These are phyloP conservation scores for Drosophila monieri DNA, from an alignment of 2,888 invertebrate genomes.

Conservation along the genomic window DNA sequence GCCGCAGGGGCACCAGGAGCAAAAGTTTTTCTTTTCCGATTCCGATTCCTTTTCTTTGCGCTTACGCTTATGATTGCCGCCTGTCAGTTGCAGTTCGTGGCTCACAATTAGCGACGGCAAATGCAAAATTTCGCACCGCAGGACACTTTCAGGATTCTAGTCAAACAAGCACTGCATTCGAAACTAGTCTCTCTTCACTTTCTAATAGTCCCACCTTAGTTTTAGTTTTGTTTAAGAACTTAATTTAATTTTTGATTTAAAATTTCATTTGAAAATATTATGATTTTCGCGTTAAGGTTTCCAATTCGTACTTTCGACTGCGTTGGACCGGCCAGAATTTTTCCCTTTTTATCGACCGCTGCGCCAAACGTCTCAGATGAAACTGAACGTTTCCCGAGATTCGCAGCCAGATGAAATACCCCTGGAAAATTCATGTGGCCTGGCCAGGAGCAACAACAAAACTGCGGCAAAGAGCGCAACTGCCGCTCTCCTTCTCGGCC, in stretches of 20 bases:
- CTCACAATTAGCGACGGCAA: constrained; percentile 53
- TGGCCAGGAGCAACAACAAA: constrained; percentile 53
- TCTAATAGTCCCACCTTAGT: not conserved
- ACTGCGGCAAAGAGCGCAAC: constrained; percentile 73
- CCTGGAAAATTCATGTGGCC: constrained; percentile 69
- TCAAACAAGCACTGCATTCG: not conserved
- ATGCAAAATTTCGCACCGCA: constrained; percentile 14
- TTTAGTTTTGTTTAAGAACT: not conserved
- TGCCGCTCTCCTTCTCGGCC: constrained; percentile 34
- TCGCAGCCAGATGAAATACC: constrained; percentile 73
- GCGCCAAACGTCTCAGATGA: constrained; percentile 83
- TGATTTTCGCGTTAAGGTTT: constrained; percentile 17
- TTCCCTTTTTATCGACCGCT: constrained; percentile 76
- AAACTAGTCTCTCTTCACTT: constrained; percentile 6
- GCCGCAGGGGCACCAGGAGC: constrained; percentile 15
- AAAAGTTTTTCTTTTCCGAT: constrained; percentile 21
- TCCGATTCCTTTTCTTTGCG: constrained; percentile 6
- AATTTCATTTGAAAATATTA: not conserved
- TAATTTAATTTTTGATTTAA: not conserved
- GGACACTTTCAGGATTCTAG: constrained; percentile 13
- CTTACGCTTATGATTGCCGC: constrained; percentile 18
- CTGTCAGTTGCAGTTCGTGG: constrained; percentile 33
- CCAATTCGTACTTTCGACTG: constrained; percentile 28
- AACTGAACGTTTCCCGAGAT: constrained; percentile 81
- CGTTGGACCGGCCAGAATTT: constrained; percentile 20